These are phyloP conservation scores for Hypotaenidia okinawae DNA, from an alignment of 2,797 vertebrate species.

Conservation along the genomic window DNA sequence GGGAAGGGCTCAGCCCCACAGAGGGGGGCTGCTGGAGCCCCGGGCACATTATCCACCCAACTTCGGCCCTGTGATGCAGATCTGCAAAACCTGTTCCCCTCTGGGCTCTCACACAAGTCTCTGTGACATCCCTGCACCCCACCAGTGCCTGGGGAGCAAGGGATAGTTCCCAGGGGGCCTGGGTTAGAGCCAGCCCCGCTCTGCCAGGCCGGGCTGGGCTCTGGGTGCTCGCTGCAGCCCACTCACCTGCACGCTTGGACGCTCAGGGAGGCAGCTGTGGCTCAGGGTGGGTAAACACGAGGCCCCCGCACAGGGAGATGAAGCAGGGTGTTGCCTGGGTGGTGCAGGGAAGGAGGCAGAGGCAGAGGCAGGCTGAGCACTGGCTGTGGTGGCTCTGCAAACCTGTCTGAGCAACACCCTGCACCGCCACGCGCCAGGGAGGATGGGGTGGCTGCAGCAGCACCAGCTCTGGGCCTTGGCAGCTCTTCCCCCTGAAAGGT, in stretches of 20 bases:
- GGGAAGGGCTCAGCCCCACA: background rate
- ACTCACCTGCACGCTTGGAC: background rate
- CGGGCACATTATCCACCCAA: fast-evolving
- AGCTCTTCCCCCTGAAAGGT: background rate
- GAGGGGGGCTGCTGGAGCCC: background rate
- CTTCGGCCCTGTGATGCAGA: background rate
- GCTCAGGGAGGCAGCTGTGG: background rate
- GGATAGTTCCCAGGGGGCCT: fast-evolving
- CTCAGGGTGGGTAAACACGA: background rate
- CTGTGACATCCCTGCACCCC: background rate
- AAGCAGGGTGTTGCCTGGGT: background rate
- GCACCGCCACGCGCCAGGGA: fast-evolving
- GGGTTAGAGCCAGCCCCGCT: background rate
- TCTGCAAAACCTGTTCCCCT: background rate
- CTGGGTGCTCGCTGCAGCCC: fast-evolving
- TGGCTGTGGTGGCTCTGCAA: background rate
- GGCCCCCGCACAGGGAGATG: background rate
- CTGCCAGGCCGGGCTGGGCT: background rate
- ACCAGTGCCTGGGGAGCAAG: fast-evolving
- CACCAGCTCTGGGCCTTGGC: background rate
- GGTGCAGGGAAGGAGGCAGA: background rate
- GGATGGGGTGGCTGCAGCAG: background rate
- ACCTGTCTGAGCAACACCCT: slow-evolving; percentile 37
- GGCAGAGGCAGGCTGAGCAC: background rate
- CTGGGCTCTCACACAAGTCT: background rate